Evolutionary conservation across 2,113 vertebrate genomes (phyloP), one percentile per base, ranked within the genome.

Genomic region (Pimephales promelas): DNA sequence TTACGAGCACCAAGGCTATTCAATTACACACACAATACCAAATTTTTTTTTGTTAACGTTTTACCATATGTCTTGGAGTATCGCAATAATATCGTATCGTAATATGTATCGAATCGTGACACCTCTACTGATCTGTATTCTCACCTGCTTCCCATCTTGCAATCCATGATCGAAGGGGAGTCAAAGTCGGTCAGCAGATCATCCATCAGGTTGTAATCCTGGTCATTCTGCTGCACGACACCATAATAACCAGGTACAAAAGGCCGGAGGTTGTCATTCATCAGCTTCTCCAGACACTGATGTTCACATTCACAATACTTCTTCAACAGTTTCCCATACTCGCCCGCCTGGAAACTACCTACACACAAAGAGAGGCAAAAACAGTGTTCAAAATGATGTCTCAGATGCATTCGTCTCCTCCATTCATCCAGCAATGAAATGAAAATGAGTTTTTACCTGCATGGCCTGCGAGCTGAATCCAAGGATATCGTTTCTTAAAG

Each of bases 81-180:
- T 28, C 28, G 28, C 28, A 28, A 28, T 28, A 28, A 28, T 28
- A 28, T 28, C 28, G 28, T 28, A 28, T 28, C 28, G 28, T 28
- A 2, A 28, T 28, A 28, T 28, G 28, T 28, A 28, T 28, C 28
- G 28, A 28, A 28, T 28, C 28, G 28, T 28, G 28, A 28, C 28
- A 28, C 28, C 1, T 28, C 28, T 28, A 28, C 28, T 28, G 49
- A 66, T 28, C 14, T 28, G 5, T 3, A 61, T 5, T 52, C 91
- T 90, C 70, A 98, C 97, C 96, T 94, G 92, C 91, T 95, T 73
- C 97, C 97, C 96, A 98, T 98, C 84, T 98, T 98, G 90, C 96
- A 98, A 91, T 98, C 97, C 97, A 98, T 97, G 90, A 97, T 95
- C 74, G 95, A 96, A 2, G 97, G 96, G 0, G 93, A 95, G 45